phyloP scores from a whole-genome alignment of 2,888 invertebrate species.

The Sepiola atlantica region DNA sequence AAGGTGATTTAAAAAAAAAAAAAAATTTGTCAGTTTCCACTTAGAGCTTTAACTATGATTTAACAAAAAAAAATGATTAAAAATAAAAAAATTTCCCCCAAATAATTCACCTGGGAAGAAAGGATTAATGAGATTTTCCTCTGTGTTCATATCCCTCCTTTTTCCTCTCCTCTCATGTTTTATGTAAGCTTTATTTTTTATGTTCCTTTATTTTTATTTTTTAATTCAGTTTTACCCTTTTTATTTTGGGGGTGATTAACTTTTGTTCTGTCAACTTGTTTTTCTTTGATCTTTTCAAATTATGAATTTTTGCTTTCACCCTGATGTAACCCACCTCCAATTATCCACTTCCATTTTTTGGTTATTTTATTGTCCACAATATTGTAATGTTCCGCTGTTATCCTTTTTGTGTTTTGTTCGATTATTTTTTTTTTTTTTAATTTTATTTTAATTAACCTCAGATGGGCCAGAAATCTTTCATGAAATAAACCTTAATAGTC shows the following conservation, averaged over 20 bases:
- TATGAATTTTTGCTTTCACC: neutral
- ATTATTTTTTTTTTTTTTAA: neutral
- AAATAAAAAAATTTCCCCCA: too few species aligned
- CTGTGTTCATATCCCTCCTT: neutral
- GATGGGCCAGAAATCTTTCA: constrained; percentile 32
- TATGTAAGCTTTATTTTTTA: neutral
- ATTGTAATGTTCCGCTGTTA: constrained; percentile 11
- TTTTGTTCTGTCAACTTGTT: too few species aligned
- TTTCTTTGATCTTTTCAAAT: neutral
- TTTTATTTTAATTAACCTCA: neutral
- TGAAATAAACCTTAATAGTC: neutral
- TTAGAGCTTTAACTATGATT: too few species aligned
- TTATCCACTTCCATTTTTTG: constrained; percentile 5
- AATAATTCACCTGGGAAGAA: too few species aligned
- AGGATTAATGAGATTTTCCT: neutral
- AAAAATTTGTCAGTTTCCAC: too few species aligned
- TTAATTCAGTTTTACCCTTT: neutral
- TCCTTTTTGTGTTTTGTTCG: neutral
- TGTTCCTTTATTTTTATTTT: neutral
- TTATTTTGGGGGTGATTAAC: neutral
- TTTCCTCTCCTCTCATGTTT: neutral
- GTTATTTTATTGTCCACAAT: neutral
- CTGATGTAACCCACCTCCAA: neutral
- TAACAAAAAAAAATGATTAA: too few species aligned
- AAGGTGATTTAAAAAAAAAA: too few species aligned